Evolutionary conservation across 2,113 vertebrate species (phyloP), one percentile per base, ranked within the genome.

Genomic region (Micronycteris hirsuta): DNA sequence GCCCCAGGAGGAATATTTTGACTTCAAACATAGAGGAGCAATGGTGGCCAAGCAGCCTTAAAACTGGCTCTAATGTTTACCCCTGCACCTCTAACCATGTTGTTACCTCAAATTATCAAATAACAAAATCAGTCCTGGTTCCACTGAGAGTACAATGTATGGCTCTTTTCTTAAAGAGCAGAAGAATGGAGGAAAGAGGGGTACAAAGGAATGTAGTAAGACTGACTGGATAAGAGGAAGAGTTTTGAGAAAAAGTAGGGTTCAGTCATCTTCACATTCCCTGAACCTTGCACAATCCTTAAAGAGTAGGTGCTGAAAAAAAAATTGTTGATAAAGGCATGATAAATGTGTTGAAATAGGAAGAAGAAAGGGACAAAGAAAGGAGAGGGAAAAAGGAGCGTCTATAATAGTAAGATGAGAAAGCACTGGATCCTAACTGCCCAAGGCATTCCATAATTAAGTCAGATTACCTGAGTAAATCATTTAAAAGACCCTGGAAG

Each of bases 401-500:
- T 90, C 43, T 93, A 26, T 14, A 95, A 83, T 33, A 78, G 7
- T 47, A 92, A 93, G 31, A 86, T 80, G 47, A 94, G 36, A 56
- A 95, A 80, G 54, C 28, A 87, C 47, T 52, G 73, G 43, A 84
- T 58, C 52, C 41, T 76, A 92, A 94, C 10, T 93, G 80, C 20
- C 71, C 10, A 91, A 88, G 54, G n/a, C 94, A 89, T 70, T 28
- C 11, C 80, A 89, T 74, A 76, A 74, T 43, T 93, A 94, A 93
- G 17, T 96, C 49, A 68, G 47, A 90, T 91, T 87, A 94, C 83
- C 56, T 86, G 67, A 77, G 7, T 86, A 93, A 94, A 41, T 88
- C 65, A 96, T 68, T 91, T 96, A 78, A 97, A 86, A 93, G 87
- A 45, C 20, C 61, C 49, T 90, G 24, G 8, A 91, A 90, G 36